Evolutionary conservation across 1,140 invertebrate species (phyloP).

Genomic region (Xylocopa sonorina): DNA sequence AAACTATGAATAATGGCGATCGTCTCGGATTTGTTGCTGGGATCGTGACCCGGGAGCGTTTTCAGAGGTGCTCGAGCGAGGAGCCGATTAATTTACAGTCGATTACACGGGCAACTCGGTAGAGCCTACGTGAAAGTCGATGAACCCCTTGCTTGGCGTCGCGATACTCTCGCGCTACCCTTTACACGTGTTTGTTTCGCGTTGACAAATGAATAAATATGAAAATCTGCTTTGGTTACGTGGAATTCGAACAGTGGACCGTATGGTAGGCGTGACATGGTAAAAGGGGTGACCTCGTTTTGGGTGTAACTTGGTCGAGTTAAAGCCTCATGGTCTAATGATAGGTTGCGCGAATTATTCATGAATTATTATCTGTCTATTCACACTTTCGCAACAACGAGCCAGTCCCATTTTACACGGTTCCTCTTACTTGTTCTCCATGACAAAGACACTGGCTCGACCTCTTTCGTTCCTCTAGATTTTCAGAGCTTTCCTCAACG

Average conservation of each 20-base stretch:
- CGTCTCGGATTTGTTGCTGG: slow-evolving; percentile 2
- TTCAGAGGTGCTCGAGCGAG: slow-evolving; percentile 1
- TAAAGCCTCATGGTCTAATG: background rate
- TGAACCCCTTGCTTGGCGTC: background rate
- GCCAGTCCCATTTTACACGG: background rate
- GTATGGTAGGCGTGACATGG: no score
- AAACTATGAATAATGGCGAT: background rate
- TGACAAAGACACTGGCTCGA: no score
- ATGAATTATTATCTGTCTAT: background rate
- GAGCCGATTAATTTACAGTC: background rate
- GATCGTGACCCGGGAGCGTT: background rate
- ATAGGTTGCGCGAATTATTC: background rate
- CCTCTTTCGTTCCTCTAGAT: no score
- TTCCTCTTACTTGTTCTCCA: no score
- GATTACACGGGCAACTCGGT: background rate
- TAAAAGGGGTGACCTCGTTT: background rate
- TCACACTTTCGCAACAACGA: background rate
- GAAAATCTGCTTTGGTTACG: no score
- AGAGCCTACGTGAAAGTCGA: background rate
- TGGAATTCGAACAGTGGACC: no score
- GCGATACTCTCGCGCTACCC: background rate
- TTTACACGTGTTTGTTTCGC: no score
- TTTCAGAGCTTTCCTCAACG: no score
- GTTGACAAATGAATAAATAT: no score
- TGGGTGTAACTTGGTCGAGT: background rate